These are phyloP conservation scores for Odontesthes bonariensis DNA, from an alignment of 2,113 vertebrate genomes.

Conservation along the genomic window DNA sequence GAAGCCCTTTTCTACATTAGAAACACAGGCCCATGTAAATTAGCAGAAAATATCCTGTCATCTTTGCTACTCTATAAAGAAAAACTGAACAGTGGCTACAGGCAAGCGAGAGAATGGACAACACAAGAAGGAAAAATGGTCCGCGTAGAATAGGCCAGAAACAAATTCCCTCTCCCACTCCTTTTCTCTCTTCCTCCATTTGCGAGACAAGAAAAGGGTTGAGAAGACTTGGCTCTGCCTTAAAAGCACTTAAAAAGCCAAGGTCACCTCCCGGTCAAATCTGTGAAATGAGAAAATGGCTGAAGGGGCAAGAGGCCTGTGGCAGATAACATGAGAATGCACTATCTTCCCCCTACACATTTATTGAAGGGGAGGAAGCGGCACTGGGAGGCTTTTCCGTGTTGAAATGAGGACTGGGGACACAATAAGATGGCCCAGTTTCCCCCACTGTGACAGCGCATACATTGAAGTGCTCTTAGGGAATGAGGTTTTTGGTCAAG, in stretches of 20 bases:
- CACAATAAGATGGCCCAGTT: slow-evolving; percentile 74
- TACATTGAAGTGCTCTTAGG: slow-evolving; percentile 66
- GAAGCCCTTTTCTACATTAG: slow-evolving; percentile 52
- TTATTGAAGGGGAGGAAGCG: slow-evolving; percentile 55
- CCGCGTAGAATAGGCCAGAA: slow-evolving; percentile 36
- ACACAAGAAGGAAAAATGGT: slow-evolving; percentile 3
- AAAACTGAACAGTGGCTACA: slow-evolving; percentile 28
- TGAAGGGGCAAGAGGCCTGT: slow-evolving; percentile 70
- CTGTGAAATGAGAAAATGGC: slow-evolving; percentile 82
- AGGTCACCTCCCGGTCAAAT: slow-evolving; percentile 82
- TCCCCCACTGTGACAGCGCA: slow-evolving; percentile 55
- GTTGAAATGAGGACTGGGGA: slow-evolving; percentile 55
- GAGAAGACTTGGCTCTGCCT: slow-evolving; percentile 68
- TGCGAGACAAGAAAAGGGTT: slow-evolving; percentile 44
- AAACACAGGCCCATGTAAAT: slow-evolving; percentile 49
- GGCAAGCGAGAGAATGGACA: slow-evolving; percentile 29
- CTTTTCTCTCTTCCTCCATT: slow-evolving; percentile 54
- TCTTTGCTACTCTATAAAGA: slow-evolving; percentile 32
- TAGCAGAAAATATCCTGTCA: slow-evolving; percentile 60
- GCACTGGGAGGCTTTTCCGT: slow-evolving; percentile 53
- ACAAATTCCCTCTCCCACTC: slow-evolving; percentile 21
- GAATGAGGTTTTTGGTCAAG: slow-evolving; percentile 58
- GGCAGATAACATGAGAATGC: slow-evolving; percentile 83
- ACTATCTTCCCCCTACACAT: slow-evolving; percentile 80
- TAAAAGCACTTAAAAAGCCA: slow-evolving; percentile 82